A percentile compares a stretch with the other conserved stretches of the same genome.
Conservation (phyloP, 2,797 vertebrate genomes). For the Onychomys arenicola region DNA sequence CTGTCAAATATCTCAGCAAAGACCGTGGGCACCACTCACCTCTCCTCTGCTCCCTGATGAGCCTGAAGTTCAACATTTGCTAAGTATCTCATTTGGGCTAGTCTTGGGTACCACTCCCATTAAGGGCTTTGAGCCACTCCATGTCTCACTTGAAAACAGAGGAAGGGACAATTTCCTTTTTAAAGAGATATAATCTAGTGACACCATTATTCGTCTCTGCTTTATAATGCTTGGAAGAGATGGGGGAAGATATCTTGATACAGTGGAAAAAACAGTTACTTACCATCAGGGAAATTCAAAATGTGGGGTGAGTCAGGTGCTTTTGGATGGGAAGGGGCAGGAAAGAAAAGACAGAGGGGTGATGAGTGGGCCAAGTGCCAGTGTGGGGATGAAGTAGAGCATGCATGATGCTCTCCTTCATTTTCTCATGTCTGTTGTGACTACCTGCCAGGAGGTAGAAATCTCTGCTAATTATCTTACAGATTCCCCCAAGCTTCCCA, state of each 20-base stretch:
- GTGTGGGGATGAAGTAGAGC: background rate
- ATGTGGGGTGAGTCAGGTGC: background rate
- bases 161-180: background rate
- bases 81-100: background rate
- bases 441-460: background rate
- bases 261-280: background rate
- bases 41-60: background rate
- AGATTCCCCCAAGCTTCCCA: background rate
- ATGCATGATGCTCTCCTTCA: background rate
- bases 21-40: background rate
- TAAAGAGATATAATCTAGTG: background rate
- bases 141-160: background rate
- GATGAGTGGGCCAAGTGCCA: background rate
- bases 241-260: background rate
- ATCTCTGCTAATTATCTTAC: background rate
- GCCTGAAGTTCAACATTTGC: background rate
- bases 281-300: background rate
- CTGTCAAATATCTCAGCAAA: slow-evolving; percentile 25
- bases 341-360: background rate
- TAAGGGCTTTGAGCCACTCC: background rate
- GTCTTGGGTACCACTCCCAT: background rate
- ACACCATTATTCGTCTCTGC: background rate
- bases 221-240: background rate
- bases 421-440: background rate
- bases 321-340: background rate